Conservation (phyloP, 2,113 vertebrate species). For the Emydura subglobosa region DNA sequence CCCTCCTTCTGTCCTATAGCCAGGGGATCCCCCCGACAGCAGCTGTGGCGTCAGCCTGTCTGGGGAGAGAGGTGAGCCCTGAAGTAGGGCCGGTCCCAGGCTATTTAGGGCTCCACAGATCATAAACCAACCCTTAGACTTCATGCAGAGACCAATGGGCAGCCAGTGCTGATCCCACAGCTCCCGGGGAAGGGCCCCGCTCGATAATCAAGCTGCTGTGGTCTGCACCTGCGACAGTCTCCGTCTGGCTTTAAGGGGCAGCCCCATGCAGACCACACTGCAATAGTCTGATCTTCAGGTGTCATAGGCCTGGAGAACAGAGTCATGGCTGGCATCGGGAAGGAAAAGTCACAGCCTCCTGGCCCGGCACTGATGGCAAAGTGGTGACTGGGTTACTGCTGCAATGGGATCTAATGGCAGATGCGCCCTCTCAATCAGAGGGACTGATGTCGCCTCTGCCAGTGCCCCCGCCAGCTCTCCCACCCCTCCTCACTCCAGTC, state of each 20-base stretch:
- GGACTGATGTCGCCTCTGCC: no score
- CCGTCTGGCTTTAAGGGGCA: neutral
- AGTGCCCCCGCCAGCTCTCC: no score
- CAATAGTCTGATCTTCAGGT: neutral
- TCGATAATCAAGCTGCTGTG: neutral
- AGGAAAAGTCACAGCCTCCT: neutral
- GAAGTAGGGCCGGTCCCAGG: no score
- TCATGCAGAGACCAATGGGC: neutral
- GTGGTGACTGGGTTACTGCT: neutral
- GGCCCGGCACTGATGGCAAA: neutral
- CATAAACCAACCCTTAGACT: no score
- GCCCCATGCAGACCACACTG: neutral
- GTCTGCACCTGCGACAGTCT: neutral
- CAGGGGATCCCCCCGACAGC: no score
- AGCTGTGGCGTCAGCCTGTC: no score
- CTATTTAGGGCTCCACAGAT: neutral
- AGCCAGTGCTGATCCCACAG: neutral
- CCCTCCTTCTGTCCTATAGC: neutral
- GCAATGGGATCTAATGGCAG: neutral
- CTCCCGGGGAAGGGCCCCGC: neutral
- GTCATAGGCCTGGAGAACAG: neutral
- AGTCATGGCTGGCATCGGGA: neutral
- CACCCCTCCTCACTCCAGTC: no score
- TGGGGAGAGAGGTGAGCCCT: neutral
- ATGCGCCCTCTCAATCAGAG: no score